These are phyloP conservation scores for Onychorhynchus coronatus DNA, from an alignment of 2,113 vertebrate species.

Conservation along the genomic window DNA sequence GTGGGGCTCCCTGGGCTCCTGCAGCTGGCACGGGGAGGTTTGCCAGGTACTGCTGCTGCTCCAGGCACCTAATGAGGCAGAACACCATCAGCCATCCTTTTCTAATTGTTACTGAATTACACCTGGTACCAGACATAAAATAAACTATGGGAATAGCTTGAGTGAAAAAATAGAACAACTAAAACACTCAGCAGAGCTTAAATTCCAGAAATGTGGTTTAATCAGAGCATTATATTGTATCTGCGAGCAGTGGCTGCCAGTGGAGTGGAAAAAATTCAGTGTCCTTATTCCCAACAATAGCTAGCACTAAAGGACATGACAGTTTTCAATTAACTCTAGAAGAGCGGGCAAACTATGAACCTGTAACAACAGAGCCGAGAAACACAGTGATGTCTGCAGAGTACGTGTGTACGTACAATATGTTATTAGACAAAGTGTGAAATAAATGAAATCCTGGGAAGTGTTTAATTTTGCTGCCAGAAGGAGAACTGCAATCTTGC, in stretches of 20 bases:
- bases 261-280: neutral
- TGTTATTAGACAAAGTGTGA: neutral
- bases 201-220: neutral
- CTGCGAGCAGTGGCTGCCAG: neutral
- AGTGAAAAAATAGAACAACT: neutral
- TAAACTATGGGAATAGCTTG: neutral
- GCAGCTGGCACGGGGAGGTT: neutral
- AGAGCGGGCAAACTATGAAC: neutral
- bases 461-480: neutral
- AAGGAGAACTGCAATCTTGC: neutral
- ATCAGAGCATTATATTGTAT: neutral
- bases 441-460: neutral
- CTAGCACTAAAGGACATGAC: neutral
- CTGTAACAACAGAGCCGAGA: neutral
- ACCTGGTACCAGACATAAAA: neutral
- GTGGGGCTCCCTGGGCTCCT: neutral
- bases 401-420: neutral
- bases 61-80: conserved; percentile 1
- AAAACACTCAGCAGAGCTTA: neutral
- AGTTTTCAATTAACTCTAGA: neutral
- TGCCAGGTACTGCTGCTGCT: fast-evolving
- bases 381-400: neutral
- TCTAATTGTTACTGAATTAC: neutral
- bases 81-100: neutral
- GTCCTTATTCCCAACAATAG: neutral